Percentiles rank a stretch among this genome's conserved stretches.
These are phyloP conservation scores for Calameuta idolon DNA, from an alignment of 2,888 invertebrate genomes.

Conservation along the genomic window DNA sequence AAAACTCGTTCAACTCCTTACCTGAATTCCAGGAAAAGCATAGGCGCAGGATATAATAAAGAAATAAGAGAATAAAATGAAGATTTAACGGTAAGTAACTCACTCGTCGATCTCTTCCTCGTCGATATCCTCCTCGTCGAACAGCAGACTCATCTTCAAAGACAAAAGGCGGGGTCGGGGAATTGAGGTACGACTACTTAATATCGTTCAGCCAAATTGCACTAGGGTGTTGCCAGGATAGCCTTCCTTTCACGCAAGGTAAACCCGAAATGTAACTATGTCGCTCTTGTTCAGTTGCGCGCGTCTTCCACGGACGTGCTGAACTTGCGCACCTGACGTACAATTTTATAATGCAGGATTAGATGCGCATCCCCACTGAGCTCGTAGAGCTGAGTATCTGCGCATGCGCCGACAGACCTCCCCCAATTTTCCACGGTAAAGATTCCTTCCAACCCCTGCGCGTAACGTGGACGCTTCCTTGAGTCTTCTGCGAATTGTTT, in stretches of 20 bases:
- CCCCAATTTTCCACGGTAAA: neutral
- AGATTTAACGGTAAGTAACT: slow-evolving; percentile 27
- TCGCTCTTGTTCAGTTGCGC: slow-evolving; percentile 2
- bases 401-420: neutral
- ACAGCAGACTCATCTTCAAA: slow-evolving; percentile 42
- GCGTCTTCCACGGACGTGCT: neutral
- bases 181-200: neutral
- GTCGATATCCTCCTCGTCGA: slow-evolving; percentile 55
- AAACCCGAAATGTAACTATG: slow-evolving; percentile 1
- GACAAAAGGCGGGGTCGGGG: neutral
- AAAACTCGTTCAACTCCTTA: neutral
- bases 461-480: neutral
- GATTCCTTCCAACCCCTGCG: slow-evolving; percentile 5
- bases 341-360: neutral
- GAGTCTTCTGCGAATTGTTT: neutral
- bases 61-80: neutral
- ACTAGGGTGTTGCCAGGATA: slow-evolving; percentile 1
- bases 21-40: neutral
- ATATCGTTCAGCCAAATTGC: neutral
- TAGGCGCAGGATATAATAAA: neutral
- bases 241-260: neutral
- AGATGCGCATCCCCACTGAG: neutral
- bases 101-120: slow-evolving; percentile 59
- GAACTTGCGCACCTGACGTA: neutral
- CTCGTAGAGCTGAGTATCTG: neutral